Evolutionary conservation across 2,888 invertebrate genomes (phyloP), one percentile per base, ranked within the genome.

Genomic region (Lepidonotus clava): DNA sequence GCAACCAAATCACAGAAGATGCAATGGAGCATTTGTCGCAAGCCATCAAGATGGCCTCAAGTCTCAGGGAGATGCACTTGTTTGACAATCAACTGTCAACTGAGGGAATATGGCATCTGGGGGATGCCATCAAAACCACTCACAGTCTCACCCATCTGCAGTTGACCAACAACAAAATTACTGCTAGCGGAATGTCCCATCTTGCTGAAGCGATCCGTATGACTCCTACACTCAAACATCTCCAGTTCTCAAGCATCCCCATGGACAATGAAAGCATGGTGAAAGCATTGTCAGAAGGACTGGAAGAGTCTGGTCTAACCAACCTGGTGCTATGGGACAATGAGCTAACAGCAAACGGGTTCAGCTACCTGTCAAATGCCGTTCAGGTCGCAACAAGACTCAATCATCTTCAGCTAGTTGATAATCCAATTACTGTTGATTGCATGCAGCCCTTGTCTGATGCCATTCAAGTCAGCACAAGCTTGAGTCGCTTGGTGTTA

Each of bases 121-220:
- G 53, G n/a, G 53, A 18, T n/a, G 2, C 21, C 21, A 2, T n/a
- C n/a, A 11, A 53, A 18, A 8, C 53, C 18, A 53, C 53, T 1
- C 53, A n/a, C 53, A 53, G 53, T 18, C 53, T n/a, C n/a, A n/a
- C n/a, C n/a, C n/a, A 53, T 53, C 53, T 53, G 53, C 53, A 53
- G 53, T n/a, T 53, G 53, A n/a, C n/a, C 18, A n/a, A 1, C 53
- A 53, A 18, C 18, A 18, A 11, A n/a, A 18, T 53, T 2, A 53
- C 53, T 8, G 53, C 18, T 53, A n/a, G 53, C 2, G 53, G 53
- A 2, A 18, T 53, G 53, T 18, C 18, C 53, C 53, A 53, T 18
- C 53, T 53, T 18, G 53, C 53, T 53, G 6, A 53, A n/a, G 53
- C 53, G 18, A 53, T 53, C 21, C 18, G 53, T 53, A 5, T n/a